Evolutionary conservation across 2,113 vertebrate species (phyloP).

Genomic region (Ciconia maguari): DNA sequence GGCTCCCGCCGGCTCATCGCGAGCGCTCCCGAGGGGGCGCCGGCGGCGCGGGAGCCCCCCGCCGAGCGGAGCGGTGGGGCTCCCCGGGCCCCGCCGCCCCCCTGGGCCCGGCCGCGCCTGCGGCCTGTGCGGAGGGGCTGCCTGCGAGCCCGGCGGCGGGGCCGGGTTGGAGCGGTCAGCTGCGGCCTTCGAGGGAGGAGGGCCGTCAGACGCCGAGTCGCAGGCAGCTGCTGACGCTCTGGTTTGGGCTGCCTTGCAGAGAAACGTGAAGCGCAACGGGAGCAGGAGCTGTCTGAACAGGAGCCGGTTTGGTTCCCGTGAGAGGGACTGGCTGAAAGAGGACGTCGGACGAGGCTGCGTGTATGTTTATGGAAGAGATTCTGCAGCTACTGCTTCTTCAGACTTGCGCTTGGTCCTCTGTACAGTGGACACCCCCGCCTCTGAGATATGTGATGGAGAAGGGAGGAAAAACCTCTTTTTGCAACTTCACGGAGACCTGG

Average conservation of each 20-base stretch:
- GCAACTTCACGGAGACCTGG: constrained; percentile 91
- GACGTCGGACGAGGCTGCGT: constrained; percentile 87
- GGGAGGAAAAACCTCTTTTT: constrained; percentile 82
- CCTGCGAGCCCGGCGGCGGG: not conserved
- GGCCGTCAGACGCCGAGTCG: fast-evolving
- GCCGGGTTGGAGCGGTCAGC: too few species aligned
- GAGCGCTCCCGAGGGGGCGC: too few species aligned
- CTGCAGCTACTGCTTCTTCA: constrained; percentile 53
- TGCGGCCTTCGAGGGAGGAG: not conserved
- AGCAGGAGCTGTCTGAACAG: constrained; percentile 85
- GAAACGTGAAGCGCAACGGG: constrained; percentile 89
- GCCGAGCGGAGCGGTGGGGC: not conserved
- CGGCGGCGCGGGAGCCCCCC: not conserved
- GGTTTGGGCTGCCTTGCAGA: constrained; percentile 71
- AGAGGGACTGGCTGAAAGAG: constrained; percentile 90
- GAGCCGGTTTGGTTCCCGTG: constrained; percentile 86
- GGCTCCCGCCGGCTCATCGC: too few species aligned
- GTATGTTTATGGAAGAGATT: constrained; percentile 82
- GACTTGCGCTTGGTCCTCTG: constrained; percentile 90
- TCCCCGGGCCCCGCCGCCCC: not conserved
- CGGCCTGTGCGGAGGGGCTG: not conserved
- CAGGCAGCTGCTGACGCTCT: not conserved
- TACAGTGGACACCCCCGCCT: constrained; percentile 84
- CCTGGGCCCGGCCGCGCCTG: not conserved
- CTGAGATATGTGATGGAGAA: constrained; percentile 87